Evolutionary conservation across 2,888 invertebrate genomes (phyloP).

Genomic region (Drosophila rellima): DNA sequence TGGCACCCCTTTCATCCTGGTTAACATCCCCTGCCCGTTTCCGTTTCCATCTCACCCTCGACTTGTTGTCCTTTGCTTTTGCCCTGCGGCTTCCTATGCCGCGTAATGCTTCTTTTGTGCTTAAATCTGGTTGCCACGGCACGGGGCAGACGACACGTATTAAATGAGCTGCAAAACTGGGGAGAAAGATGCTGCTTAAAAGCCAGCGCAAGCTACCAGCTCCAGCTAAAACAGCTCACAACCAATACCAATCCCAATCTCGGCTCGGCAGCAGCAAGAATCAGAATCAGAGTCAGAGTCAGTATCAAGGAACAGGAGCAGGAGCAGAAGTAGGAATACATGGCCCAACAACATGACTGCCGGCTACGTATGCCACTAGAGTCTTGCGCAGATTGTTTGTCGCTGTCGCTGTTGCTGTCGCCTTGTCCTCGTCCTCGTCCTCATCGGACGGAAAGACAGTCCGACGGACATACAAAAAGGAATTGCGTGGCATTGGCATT

Average conservation of each 20-base stretch:
- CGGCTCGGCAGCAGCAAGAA: constrained; percentile 3
- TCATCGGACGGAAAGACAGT: constrained; percentile 10
- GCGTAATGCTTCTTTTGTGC: constrained; percentile 78
- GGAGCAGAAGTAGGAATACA: constrained; percentile 6
- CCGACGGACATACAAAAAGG: constrained; percentile 28
- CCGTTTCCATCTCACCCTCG: background rate
- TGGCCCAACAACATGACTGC: constrained; percentile 36
- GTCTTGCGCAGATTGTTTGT: constrained; percentile 75
- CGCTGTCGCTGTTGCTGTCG: constrained; percentile 13
- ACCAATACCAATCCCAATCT: constrained; percentile 15
- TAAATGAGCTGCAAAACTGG: constrained; percentile 76
- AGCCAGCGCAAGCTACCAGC: constrained; percentile 21
- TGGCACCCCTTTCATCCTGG: constrained; percentile 52
- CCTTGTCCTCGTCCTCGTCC: background rate
- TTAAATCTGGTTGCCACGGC: constrained; percentile 79
- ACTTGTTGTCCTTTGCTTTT: constrained; percentile 45
- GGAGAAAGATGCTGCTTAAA: constrained; percentile 41
- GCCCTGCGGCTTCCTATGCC: constrained; percentile 72
- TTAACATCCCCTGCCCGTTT: background rate
- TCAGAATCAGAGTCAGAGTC: background rate
- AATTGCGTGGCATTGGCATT: constrained; percentile 56
- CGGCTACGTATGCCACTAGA: constrained; percentile 51
- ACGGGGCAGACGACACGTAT: constrained; percentile 75
- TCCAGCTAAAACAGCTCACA: background rate
- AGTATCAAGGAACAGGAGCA: background rate